These are phyloP conservation scores for Bombus sylvicola DNA, from an alignment of 1,140 invertebrate species.

Conservation along the genomic window DNA sequence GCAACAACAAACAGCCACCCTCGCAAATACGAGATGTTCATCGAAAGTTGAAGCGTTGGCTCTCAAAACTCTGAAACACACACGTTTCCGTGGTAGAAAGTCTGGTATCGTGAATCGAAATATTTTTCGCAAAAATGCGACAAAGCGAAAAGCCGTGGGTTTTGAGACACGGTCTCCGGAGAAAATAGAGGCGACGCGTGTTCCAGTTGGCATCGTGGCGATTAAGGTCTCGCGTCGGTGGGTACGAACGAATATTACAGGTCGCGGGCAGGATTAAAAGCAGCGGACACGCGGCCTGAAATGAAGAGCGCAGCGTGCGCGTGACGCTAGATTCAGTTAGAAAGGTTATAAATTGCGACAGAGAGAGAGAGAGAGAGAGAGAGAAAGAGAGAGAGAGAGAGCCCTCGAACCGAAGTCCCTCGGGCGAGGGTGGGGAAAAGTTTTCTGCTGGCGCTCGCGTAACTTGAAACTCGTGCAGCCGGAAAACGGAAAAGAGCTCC, in stretches of 20 bases:
- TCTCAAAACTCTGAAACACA: background rate
- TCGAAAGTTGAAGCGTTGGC: background rate
- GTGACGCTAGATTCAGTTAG: slow-evolving; percentile 79
- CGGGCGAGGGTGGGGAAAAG: slow-evolving; percentile 73
- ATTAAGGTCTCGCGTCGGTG: slow-evolving; percentile 29
- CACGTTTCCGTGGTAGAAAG: background rate
- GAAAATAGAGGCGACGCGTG: slow-evolving; percentile 7
- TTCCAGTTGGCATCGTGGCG: slow-evolving; percentile 29
- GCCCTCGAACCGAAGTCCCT: slow-evolving; percentile 72
- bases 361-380: slow-evolving; percentile 20
- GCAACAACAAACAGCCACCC: background rate
- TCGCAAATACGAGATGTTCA: background rate
- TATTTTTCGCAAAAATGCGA: background rate
- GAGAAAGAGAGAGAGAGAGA: slow-evolving; percentile 52
- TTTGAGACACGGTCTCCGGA: background rate
- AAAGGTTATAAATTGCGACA: slow-evolving; percentile 78
- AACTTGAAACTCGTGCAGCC: slow-evolving; percentile 79
- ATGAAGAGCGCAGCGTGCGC: slow-evolving; percentile 46
- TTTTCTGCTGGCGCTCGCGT: slow-evolving; percentile 78
- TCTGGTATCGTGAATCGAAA: background rate
- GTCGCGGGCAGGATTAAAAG: slow-evolving; percentile 52
- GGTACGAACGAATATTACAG: slow-evolving; percentile 8
- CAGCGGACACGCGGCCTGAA: slow-evolving; percentile 37
- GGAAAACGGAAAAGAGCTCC: slow-evolving; percentile 77
- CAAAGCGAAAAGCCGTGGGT: slow-evolving; percentile 1